Conservation (phyloP, 2,888 invertebrate genomes). For the Leptopilina myrica region DNA sequence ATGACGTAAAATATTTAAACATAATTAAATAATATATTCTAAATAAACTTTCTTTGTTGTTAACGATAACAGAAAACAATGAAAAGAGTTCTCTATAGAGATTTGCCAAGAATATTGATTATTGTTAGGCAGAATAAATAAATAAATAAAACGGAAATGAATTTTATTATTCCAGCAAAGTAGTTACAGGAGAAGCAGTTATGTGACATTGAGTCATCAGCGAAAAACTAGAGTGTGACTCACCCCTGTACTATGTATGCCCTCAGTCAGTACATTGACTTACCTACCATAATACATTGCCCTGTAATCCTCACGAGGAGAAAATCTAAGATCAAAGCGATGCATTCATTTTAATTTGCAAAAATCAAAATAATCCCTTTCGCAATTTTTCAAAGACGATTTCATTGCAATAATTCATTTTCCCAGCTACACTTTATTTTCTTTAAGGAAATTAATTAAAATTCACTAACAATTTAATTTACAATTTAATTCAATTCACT, state of each 20-base stretch:
- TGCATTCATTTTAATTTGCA: constrained; percentile 14
- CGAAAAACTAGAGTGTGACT: constrained; percentile 59
- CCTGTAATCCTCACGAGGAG: not conserved
- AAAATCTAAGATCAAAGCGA: constrained; percentile 47
- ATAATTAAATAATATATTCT: no score
- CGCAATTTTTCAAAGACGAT: not conserved
- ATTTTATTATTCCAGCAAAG: constrained; percentile 8
- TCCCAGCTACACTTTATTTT: not conserved
- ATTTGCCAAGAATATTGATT: constrained; percentile 10
- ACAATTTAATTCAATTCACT: no score
- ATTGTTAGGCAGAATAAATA: constrained; percentile 19
- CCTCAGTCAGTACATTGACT: constrained; percentile 57
- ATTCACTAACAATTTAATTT: no score
- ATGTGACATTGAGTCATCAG: constrained; percentile 70
- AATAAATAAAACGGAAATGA: not conserved
- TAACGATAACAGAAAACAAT: not conserved
- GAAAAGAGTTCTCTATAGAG: not conserved
- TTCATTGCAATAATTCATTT: no score
- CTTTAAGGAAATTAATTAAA: no score
- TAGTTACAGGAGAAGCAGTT: constrained; percentile 55
- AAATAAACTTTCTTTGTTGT: not conserved
- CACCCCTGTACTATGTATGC: constrained; percentile 56
- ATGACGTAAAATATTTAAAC: no score
- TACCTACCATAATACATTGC: constrained; percentile 35
- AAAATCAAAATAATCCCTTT: not conserved